These are phyloP conservation scores for Alces alces DNA, from an alignment of 2,113 vertebrate species.

Conservation along the genomic window DNA sequence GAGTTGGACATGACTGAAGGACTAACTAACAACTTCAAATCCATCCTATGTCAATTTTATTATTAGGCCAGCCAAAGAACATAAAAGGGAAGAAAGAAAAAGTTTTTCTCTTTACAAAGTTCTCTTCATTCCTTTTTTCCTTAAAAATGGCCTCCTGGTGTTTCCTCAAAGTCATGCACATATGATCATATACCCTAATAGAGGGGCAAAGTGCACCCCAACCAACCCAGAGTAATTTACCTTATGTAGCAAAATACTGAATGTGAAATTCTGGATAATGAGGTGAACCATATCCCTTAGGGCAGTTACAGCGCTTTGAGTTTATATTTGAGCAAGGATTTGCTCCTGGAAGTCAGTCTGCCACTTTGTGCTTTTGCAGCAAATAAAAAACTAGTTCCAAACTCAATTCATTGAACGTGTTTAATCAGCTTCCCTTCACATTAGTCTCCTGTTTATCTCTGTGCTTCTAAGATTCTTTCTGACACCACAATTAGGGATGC, in stretches of 20 bases:
- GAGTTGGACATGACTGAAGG: background rate
- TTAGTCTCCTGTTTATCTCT: constrained; percentile 30
- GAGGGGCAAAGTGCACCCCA: background rate
- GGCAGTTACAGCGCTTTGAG: background rate
- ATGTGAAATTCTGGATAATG: constrained; percentile 13
- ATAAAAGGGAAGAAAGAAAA: background rate
- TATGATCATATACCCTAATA: background rate
- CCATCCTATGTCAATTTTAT: background rate
- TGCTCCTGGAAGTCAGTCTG: background rate
- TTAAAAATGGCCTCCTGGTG: background rate
- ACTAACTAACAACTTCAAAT: background rate
- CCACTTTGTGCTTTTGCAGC: constrained; percentile 15
- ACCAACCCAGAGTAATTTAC: background rate
- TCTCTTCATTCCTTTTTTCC: background rate
- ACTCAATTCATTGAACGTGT: background rate
- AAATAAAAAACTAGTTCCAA: constrained; percentile 19
- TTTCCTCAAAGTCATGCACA: background rate
- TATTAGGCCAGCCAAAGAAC: background rate
- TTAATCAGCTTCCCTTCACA: constrained; percentile 48
- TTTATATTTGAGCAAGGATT: background rate
- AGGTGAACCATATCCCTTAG: background rate
- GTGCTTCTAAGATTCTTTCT: constrained; percentile 28
- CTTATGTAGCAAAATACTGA: background rate
- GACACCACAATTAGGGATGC: constrained; percentile 44
- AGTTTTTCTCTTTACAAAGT: background rate